Evolutionary conservation across 1,140 invertebrate genomes (phyloP).

Genomic region (Ceratoteleas bidentatus): DNA sequence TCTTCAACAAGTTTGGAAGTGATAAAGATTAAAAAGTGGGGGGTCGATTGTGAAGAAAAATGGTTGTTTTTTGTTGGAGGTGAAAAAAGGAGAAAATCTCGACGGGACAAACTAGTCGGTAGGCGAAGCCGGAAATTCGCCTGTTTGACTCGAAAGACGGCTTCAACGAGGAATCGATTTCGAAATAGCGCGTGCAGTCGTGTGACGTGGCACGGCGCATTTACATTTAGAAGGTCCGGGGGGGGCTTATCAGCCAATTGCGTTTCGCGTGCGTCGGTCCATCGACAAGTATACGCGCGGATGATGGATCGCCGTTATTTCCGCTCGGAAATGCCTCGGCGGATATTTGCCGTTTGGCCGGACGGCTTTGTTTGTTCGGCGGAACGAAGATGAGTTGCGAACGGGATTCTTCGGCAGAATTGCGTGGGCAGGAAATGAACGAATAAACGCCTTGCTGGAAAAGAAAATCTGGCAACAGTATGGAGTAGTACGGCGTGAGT

Average conservation of each 20-base stretch:
- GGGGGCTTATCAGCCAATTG: conserved; percentile 14
- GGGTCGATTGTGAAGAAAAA: background rate
- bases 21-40: background rate
- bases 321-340: conserved; percentile 25
- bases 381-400: conserved; percentile 18
- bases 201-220: background rate
- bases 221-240: background rate
- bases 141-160: conserved; percentile 13
- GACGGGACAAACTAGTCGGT: conserved; percentile 25
- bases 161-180: conserved; percentile 28
- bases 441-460: background rate
- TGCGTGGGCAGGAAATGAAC: background rate
- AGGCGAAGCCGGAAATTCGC: conserved; percentile 40
- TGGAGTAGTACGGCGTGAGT: too few relatives aligned
- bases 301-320: conserved; percentile 27
- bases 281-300: conserved; percentile 14
- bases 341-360: conserved; percentile 34
- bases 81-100: background rate
- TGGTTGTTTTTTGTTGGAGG: too few relatives aligned
- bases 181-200: conserved; percentile 26
- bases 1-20: too few relatives aligned
- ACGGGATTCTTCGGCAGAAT: background rate
- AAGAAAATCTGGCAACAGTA: too few relatives aligned
- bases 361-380: conserved; percentile 32
- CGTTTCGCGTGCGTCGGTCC: conserved; percentile 4